Conservation (phyloP, 2,797 vertebrate genomes). For the Sus cebifrons region DNA sequence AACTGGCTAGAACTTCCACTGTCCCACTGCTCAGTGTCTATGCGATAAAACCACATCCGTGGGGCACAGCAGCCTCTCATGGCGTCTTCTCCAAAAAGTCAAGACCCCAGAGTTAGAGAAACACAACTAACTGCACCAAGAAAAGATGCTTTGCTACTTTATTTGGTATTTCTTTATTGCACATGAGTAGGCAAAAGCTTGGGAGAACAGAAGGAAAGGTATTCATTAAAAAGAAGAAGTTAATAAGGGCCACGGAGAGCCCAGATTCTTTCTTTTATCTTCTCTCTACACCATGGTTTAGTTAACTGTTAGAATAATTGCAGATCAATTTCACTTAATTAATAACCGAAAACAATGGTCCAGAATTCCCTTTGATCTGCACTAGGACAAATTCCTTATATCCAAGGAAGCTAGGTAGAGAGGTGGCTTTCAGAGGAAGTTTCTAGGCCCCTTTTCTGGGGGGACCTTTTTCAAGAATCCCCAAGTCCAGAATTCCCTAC, state of each 20-base stretch:
- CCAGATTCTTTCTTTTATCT: slow-evolving; percentile 51
- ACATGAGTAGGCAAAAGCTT: background rate
- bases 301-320: slow-evolving; percentile 59
- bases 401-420: background rate
- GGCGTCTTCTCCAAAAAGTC: background rate
- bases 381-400: background rate
- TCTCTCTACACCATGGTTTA: background rate
- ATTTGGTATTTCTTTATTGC: background rate
- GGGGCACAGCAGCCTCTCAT: background rate
- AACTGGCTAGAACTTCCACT: background rate
- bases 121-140: background rate
- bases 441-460: background rate
- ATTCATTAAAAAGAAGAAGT: slow-evolving; percentile 1
- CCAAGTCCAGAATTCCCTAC: background rate
- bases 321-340: slow-evolving; percentile 68
- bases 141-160: background rate
- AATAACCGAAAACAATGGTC: slow-evolving; percentile 67
- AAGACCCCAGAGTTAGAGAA: background rate
- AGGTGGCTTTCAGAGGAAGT: background rate
- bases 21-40: background rate
- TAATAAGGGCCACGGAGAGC: background rate
- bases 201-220: background rate
- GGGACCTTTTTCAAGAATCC: background rate
- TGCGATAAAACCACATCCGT: background rate
- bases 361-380: slow-evolving; percentile 64